phyloP scores from a whole-genome alignment of 2,113 vertebrate genomes.

The Prinia subflava region DNA sequence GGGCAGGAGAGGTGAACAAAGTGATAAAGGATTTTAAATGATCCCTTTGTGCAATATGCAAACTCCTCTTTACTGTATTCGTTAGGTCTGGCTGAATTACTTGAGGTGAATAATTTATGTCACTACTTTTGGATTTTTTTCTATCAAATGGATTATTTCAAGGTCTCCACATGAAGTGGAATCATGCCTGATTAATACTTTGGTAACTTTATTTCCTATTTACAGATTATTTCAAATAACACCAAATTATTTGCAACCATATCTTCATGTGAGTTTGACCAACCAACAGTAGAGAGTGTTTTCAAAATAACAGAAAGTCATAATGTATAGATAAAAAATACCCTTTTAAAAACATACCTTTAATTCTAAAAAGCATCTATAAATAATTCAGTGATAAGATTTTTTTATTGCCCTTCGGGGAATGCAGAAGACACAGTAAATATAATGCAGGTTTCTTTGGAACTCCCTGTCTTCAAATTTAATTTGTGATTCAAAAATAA shows the following conservation, averaged over 20 bases:
- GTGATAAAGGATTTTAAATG: constrained; percentile 19
- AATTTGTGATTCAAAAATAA: not conserved
- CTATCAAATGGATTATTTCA: not conserved
- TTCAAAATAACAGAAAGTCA: not conserved
- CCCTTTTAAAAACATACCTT: not conserved
- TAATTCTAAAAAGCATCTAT: not conserved
- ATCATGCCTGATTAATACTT: not conserved
- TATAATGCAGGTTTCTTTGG: not conserved
- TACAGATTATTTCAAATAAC: not conserved
- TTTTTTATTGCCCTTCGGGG: not conserved
- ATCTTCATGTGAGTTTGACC: not conserved
- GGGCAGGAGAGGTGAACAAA: constrained; percentile 18
- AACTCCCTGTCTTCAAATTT: not conserved
- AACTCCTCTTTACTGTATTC: not conserved
- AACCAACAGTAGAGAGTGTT: not conserved
- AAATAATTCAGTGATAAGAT: not conserved
- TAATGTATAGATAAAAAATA: not conserved
- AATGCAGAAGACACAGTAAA: not conserved
- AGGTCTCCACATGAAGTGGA: not conserved
- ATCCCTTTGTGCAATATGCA: constrained; percentile 27
- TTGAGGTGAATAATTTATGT: not conserved
- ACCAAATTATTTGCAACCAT: not conserved
- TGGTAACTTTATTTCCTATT: not conserved
- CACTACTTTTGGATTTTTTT: not conserved
- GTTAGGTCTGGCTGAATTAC: not conserved